Conservation (phyloP, 2,113 vertebrate species). For the Pao palembangensis region DNA sequence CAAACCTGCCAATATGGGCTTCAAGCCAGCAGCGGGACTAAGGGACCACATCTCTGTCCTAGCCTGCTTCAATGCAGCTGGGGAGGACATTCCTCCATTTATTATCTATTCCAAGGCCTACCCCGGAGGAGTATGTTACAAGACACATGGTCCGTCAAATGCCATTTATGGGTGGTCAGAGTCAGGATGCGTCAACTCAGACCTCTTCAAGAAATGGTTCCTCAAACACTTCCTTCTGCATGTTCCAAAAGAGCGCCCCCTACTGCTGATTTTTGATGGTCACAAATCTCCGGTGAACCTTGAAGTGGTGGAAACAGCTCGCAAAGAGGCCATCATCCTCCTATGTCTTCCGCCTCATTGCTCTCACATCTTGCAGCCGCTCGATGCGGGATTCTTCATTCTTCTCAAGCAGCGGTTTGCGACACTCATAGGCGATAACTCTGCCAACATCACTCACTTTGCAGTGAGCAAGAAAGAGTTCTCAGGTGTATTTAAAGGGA, state of each 20-base stretch:
- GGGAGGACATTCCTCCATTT: conserved; percentile 60
- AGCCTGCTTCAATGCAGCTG: conserved; percentile 62
- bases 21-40: conserved; percentile 37
- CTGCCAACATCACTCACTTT: conserved; percentile 39
- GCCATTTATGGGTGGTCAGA: conserved; percentile 66
- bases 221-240: conserved; percentile 59
- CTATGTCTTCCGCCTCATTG: conserved; percentile 64
- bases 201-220: conserved; percentile 71
- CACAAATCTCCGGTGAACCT: conserved; percentile 62
- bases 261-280: conserved; percentile 65
- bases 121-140: conserved; percentile 65
- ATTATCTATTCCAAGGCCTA: conserved; percentile 67
- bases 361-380: conserved; percentile 65
- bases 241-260: conserved; percentile 48
- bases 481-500: conserved; percentile 53
- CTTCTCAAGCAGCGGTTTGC: conserved; percentile 59
- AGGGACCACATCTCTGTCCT: conserved; percentile 62
- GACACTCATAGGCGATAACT: conserved; percentile 26
- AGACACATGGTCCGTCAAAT: conserved; percentile 58
- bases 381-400: conserved; percentile 46
- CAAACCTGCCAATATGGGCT: conserved; percentile 52
- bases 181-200: conserved; percentile 54
- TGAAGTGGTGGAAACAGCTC: conserved; percentile 64
- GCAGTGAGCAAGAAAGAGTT: conserved; percentile 67
- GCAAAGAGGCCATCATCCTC: conserved; percentile 52